Evolutionary conservation across 1,140 invertebrate genomes (phyloP).

Genomic region (Stegodyphus mimosarum): DNA sequence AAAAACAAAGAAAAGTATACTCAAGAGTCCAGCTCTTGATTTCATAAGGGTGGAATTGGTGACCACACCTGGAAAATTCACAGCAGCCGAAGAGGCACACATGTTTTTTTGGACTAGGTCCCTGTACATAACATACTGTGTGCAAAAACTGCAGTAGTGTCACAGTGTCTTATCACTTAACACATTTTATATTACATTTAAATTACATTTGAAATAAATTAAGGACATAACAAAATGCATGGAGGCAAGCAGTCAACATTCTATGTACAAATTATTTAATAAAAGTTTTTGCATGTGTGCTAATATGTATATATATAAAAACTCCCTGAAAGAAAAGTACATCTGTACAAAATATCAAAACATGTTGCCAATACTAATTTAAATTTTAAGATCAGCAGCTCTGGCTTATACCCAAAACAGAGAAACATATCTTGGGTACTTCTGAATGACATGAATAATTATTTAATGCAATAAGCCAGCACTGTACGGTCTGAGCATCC

Average conservation of each 20-base stretch:
- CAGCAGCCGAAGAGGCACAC: constrained; percentile 54
- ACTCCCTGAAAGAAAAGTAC: constrained; percentile 55
- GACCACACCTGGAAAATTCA: constrained; percentile 49
- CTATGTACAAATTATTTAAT: constrained; percentile 59
- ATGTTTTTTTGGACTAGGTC: constrained; percentile 56
- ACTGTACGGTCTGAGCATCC: constrained; percentile 8
- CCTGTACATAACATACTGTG: constrained; percentile 58
- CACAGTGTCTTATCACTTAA: constrained; percentile 53
- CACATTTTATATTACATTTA: constrained; percentile 45
- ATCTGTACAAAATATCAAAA: constrained; percentile 52
- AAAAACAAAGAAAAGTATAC: constrained; percentile 59
- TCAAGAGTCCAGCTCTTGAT: constrained; percentile 59
- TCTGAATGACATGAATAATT: neutral
- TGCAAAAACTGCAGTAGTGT: constrained; percentile 29
- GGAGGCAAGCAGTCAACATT: constrained; percentile 56
- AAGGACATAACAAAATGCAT: constrained; percentile 56
- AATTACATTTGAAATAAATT: constrained; percentile 54
- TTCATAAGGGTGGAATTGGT: constrained; percentile 30
- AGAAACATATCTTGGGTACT: neutral
- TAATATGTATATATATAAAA: constrained; percentile 50
- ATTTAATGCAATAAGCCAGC: neutral
- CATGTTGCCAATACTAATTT: neutral
- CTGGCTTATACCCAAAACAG: neutral
- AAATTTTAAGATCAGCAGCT: neutral
- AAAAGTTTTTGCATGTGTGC: constrained; percentile 41